Base-by-base conservation (phyloP, 2,888 invertebrate genomes). In the Phlogophora meticulosa region DNA sequence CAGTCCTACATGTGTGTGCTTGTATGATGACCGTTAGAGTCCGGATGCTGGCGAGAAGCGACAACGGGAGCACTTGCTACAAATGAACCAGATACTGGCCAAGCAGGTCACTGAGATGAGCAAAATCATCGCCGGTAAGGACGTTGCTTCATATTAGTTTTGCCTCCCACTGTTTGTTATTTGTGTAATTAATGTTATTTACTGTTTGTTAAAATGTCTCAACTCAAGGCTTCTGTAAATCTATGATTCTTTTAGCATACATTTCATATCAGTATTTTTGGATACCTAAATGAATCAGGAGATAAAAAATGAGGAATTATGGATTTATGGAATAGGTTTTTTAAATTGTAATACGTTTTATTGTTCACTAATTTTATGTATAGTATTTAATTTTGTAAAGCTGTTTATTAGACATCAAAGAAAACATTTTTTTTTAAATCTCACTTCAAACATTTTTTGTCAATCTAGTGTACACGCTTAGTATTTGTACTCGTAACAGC, bases 21-120 rank as follows among this genome's bases (percentile, higher is more conserved):
- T 90, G 80, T 89, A 83, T 85, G 81, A 83, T 87, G 84, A 86
- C 84, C 86, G 87, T 82, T 97, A 97, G 93, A 97, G 97, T 89
- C 97, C 97, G 88, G 96, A 97, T 75, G 97, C 96, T 57, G 98
- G 97, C 86, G 98, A 98, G 91, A 98, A 98, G 94, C 96, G 97
- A 82, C 98, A 98, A 89, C 96, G 99, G 60, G 98, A 98, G 85
- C 98, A 98, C 91, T 96, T 99, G 85, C 96, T 99, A 73, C 98
- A 98, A 90, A 96, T 99, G 86, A 98, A 98, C 96, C 98, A 99
- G 94, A 98, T 98, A 85, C 96, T 99, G 84, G 99, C 99, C 72
- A 98, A 98, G 91, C 98, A 98, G 96, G 99, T 99, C 85, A 99
- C 98, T 96, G 98, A 98, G 94, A 98, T 98, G 96, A 98, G 98